These are phyloP conservation scores for Acanthochromis polyacanthus DNA, from an alignment of 2,113 vertebrate genomes.

Conservation along the genomic window DNA sequence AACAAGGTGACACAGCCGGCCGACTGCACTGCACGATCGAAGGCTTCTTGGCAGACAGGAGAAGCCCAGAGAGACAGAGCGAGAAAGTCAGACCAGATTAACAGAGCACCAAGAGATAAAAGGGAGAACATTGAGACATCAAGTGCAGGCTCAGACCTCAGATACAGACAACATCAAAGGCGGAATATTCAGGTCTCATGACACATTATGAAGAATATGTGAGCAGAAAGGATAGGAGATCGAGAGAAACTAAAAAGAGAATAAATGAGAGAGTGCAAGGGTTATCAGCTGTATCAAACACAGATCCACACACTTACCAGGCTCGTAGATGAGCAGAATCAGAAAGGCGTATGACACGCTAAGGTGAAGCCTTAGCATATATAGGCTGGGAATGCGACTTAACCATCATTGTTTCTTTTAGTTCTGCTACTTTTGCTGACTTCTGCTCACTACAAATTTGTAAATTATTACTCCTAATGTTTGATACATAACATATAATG, in stretches of 20 bases:
- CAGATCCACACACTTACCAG: constrained; percentile 68
- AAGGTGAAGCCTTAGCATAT: constrained; percentile 5
- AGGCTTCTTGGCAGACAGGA: constrained; percentile 40
- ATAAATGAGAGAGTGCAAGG: constrained; percentile 56
- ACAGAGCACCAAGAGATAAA: constrained; percentile 64
- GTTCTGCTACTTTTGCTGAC: background rate
- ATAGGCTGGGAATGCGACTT: background rate
- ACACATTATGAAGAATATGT: constrained; percentile 67
- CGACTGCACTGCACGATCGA: background rate
- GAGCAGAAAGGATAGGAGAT: constrained; percentile 54
- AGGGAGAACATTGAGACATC: constrained; percentile 73
- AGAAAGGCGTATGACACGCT: constrained; percentile 25
- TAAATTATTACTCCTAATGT: constrained; percentile 1
- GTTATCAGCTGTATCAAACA: constrained; percentile 62
- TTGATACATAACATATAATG: too few relatives aligned
- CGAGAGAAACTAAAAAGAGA: constrained; percentile 51
- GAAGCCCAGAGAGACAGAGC: constrained; percentile 46
- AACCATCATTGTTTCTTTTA: background rate
- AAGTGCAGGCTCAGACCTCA: constrained; percentile 63
- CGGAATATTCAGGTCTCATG: constrained; percentile 72
- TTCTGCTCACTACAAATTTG: background rate
- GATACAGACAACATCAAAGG: constrained; percentile 76
- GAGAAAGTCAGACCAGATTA: constrained; percentile 70
- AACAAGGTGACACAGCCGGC: constrained; percentile 16
- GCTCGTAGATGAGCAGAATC: constrained; percentile 41